Conservation (phyloP, 2,888 invertebrate species). For the Xanthorhoe designata region DNA sequence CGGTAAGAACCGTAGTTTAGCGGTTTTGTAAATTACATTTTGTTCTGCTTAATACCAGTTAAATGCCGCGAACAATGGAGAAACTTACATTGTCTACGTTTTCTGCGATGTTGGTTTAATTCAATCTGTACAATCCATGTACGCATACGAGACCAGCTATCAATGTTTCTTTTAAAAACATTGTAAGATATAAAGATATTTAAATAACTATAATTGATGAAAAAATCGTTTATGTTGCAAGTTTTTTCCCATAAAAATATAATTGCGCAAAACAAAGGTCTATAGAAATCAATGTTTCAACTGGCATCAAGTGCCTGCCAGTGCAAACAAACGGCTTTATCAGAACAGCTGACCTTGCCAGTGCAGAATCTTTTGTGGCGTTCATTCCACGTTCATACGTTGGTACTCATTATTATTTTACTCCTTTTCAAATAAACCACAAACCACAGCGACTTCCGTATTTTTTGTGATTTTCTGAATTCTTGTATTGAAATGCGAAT, state of each 20-base stretch:
- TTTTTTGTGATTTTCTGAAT: slow-evolving; percentile 69
- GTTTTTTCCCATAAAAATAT: slow-evolving; percentile 12
- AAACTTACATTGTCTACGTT: slow-evolving; percentile 40
- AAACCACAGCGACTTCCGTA: slow-evolving; percentile 69
- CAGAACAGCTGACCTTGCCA: slow-evolving; percentile 46
- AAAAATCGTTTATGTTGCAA: neutral
- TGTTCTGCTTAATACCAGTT: slow-evolving; percentile 55
- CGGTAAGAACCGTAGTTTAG: slow-evolving; percentile 65
- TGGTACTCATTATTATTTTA: slow-evolving; percentile 50
- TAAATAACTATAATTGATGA: neutral
- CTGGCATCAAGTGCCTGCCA: slow-evolving; percentile 14
- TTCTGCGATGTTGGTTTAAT: slow-evolving; percentile 23
- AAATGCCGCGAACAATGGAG: slow-evolving; percentile 42
- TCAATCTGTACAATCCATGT: slow-evolving; percentile 13
- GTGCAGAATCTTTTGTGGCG: slow-evolving; percentile 49
- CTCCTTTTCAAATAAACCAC: slow-evolving; percentile 62
- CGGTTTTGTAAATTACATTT: slow-evolving; percentile 70
- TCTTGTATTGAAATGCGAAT: slow-evolving; percentile 45
- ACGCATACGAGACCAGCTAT: slow-evolving; percentile 7
- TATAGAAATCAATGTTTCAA: slow-evolving; percentile 23
- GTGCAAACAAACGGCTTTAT: slow-evolving; percentile 33
- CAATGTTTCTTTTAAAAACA: slow-evolving; percentile 2
- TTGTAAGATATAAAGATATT: neutral
- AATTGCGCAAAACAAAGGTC: slow-evolving; percentile 13
- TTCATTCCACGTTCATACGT: slow-evolving; percentile 39